These are phyloP conservation scores for Erannis defoliaria DNA, from an alignment of 2,888 invertebrate genomes.

Conservation along the genomic window DNA sequence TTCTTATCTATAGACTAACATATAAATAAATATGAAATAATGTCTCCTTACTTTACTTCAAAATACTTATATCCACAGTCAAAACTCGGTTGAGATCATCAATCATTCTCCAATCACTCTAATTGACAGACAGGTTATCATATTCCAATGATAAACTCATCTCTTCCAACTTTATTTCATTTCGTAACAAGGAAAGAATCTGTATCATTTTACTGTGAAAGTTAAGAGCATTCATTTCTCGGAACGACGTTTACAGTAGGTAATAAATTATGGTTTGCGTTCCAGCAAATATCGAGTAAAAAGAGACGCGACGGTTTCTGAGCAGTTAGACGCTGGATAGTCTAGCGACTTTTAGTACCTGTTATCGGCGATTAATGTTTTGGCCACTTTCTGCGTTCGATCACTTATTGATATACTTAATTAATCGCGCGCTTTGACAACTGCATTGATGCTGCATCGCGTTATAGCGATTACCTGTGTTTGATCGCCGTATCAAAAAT, in stretches of 20 bases:
- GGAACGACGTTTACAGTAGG: slow-evolving; percentile 28
- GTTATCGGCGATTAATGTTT: too few relatives aligned
- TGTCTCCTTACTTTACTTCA: not conserved
- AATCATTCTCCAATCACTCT: slow-evolving; percentile 20
- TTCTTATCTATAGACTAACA: not conserved
- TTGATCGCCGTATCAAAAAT: too few relatives aligned
- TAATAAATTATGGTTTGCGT: slow-evolving; percentile 38
- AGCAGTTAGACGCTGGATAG: too few relatives aligned
- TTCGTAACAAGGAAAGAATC: slow-evolving; percentile 34
- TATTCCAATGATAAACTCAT: slow-evolving; percentile 27
- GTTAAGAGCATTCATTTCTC: slow-evolving; percentile 35
- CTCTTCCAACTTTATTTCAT: slow-evolving; percentile 19
- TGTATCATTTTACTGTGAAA: slow-evolving; percentile 35
- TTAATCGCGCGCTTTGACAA: too few relatives aligned
- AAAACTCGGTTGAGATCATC: slow-evolving; percentile 16
- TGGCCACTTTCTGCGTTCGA: too few relatives aligned
- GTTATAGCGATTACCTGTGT: too few relatives aligned
- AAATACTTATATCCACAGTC: not conserved
- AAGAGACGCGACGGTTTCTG: slow-evolving; percentile 48
- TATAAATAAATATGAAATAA: too few relatives aligned
- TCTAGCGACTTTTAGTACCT: too few relatives aligned
- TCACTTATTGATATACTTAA: too few relatives aligned
- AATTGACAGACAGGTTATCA: slow-evolving; percentile 29
- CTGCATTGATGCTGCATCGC: too few relatives aligned
- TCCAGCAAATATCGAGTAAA: slow-evolving; percentile 50